Evolutionary conservation across 2,113 vertebrate species (phyloP).

Genomic region (Melanerpes aurifrons): DNA sequence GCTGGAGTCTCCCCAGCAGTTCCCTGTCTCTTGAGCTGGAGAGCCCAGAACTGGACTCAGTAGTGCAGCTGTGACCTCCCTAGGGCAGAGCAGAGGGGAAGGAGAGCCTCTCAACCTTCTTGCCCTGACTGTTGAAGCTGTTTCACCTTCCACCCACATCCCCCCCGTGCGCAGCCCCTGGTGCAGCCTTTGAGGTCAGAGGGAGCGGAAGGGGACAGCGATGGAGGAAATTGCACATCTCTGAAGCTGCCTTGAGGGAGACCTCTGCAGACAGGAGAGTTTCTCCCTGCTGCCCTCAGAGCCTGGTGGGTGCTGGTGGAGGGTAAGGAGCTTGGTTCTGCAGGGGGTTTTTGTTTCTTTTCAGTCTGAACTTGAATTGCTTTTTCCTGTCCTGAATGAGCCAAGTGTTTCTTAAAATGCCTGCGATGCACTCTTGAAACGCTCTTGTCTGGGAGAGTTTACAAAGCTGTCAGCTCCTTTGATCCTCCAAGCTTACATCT

Average conservation of each 20-base stretch:
- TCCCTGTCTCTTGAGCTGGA: too few relatives aligned
- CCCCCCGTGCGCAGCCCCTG: not conserved
- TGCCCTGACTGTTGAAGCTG: not conserved
- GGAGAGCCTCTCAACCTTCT: too few relatives aligned
- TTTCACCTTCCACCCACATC: fast-evolving
- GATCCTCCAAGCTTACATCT: not conserved
- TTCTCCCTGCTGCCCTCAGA: not conserved
- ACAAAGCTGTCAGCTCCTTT: not conserved
- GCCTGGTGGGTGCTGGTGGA: not conserved
- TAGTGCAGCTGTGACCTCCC: too few relatives aligned
- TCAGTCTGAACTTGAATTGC: not conserved
- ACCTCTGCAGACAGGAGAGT: not conserved
- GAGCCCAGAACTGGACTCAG: too few relatives aligned
- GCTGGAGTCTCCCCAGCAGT: too few relatives aligned
- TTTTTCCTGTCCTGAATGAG: not conserved
- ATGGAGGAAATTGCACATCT: conserved; percentile 7
- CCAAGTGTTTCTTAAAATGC: not conserved
- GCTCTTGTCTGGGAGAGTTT: not conserved
- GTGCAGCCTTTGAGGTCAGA: not conserved
- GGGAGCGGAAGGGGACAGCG: not conserved
- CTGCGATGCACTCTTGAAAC: not conserved
- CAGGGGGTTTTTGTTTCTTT: not conserved
- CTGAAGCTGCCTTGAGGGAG: not conserved
- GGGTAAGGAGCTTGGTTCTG: not conserved
- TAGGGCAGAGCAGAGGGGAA: too few relatives aligned